Conservation (phyloP, 1,140 invertebrate species). For the Grapholita molesta region DNA sequence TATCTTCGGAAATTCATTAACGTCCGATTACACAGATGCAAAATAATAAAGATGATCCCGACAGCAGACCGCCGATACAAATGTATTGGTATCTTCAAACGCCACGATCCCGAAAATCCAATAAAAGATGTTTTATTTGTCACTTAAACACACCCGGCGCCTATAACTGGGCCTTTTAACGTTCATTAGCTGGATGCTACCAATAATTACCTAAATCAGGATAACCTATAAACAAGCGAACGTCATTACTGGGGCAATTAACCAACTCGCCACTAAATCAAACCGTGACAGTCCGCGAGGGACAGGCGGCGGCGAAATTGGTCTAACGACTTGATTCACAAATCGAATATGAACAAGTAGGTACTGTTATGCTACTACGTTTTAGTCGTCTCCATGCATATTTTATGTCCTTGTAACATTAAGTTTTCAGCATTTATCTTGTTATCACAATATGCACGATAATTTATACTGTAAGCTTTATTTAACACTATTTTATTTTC, state of each 20-base stretch:
- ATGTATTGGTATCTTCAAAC: neutral
- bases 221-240: constrained; percentile 2
- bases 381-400: too few species aligned
- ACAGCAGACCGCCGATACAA: neutral
- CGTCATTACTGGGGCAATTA: neutral
- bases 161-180: neutral
- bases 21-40: too few species aligned
- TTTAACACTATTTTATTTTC: too few species aligned
- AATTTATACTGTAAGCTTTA: too few species aligned
- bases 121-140: neutral
- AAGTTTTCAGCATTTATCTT: too few species aligned
- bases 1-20: neutral
- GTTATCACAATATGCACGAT: too few species aligned
- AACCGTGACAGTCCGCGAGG: neutral
- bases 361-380: too few species aligned
- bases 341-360: too few species aligned
- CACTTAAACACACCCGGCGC: neutral
- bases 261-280: neutral
- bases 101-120: neutral
- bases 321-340: neutral
- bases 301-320: neutral
- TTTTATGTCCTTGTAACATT: too few species aligned
- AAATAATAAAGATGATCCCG: too few species aligned
- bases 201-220: constrained; percentile 2
- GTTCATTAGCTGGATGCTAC: neutral